phyloP scores from a whole-genome alignment of 2,888 invertebrate genomes.

The Lordiphosa fenestrarum region DNA sequence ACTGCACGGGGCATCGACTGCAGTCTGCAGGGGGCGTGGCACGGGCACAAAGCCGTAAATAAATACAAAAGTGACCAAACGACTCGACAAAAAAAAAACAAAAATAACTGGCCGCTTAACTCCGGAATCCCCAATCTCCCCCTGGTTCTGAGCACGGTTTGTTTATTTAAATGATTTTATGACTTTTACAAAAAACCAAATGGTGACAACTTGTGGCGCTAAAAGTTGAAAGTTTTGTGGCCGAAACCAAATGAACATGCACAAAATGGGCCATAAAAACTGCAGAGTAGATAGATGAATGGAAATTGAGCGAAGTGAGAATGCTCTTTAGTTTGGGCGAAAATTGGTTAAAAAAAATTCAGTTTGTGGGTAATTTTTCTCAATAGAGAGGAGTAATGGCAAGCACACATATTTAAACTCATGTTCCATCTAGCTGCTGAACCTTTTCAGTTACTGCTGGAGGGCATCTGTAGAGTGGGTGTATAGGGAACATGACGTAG shows the following conservation, averaged over 20 bases:
- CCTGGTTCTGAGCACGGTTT: slow-evolving; percentile 27
- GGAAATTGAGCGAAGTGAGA: no score
- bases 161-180: slow-evolving; percentile 71
- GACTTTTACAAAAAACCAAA: slow-evolving; percentile 65
- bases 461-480: no score
- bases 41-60: slow-evolving; percentile 49
- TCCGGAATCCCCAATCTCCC: background rate
- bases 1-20: slow-evolving; percentile 48
- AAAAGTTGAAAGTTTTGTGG: slow-evolving; percentile 69
- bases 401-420: no score
- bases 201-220: slow-evolving; percentile 73
- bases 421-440: no score
- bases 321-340: background rate
- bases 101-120: slow-evolving; percentile 46
- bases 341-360: no score
- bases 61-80: slow-evolving; percentile 42
- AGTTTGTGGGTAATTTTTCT: no score
- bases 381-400: no score
- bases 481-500: no score
- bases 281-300: background rate
- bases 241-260: slow-evolving; percentile 46
- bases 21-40: slow-evolving; percentile 24
- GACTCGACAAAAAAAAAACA: slow-evolving; percentile 11
- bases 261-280: slow-evolving; percentile 26
- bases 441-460: no score